These are phyloP conservation scores for Labia minor DNA, from an alignment of 2,888 invertebrate genomes.

Conservation along the genomic window DNA sequence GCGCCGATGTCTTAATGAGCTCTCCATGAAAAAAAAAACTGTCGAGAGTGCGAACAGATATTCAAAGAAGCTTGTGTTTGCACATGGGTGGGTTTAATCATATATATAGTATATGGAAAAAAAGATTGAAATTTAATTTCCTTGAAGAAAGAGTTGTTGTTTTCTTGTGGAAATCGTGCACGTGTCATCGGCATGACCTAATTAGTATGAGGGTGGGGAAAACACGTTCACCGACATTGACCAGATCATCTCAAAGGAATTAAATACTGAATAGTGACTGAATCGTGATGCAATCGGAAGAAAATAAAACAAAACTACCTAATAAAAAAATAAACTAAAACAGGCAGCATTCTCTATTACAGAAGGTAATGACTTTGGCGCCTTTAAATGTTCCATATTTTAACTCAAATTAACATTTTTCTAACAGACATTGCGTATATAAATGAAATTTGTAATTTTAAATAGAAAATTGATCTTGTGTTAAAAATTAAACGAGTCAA, in stretches of 20 bases:
- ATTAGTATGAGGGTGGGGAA: background rate
- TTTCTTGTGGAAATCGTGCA: background rate
- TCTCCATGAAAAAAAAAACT: background rate
- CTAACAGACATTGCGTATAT: no score
- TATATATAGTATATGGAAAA: background rate
- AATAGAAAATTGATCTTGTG: no score
- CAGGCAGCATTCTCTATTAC: no score
- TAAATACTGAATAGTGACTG: no score
- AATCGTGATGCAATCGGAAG: no score
- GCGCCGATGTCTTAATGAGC: conserved; percentile 7
- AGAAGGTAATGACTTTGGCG: no score
- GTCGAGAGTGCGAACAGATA: background rate
- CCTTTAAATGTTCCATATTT: no score
- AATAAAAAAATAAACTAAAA: no score
- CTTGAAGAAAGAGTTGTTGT: conserved; percentile 1
- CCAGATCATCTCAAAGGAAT: background rate
- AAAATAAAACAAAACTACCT: no score
- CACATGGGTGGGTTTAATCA: background rate
- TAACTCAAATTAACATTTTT: no score
- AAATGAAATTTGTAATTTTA: no score
- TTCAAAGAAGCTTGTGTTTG: background rate
- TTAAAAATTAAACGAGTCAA: no score
- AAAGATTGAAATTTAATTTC: conserved; percentile 5
- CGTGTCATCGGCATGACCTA: conserved; percentile 7
- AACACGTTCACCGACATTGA: background rate